Evolutionary conservation across 2,888 invertebrate genomes (phyloP).

Genomic region (Omphaloscelis lunosa): DNA sequence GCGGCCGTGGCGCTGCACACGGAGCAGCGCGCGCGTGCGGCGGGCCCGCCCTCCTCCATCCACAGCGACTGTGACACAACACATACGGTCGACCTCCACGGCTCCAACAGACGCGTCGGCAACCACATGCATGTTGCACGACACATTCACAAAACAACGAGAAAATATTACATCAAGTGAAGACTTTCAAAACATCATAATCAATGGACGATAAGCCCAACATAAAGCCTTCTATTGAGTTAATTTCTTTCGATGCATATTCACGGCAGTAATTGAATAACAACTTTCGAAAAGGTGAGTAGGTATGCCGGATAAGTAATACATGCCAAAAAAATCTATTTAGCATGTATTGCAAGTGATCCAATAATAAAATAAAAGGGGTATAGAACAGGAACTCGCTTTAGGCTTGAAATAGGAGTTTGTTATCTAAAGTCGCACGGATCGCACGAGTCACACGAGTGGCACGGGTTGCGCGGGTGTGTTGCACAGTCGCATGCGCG

Average conservation of each 20-base stretch:
- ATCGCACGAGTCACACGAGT: not conserved
- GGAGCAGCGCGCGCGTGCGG: constrained; percentile 78
- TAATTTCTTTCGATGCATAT: not conserved
- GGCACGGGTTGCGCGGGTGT: not conserved
- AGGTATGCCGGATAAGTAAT: not conserved
- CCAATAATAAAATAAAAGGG: not conserved
- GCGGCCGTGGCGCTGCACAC: constrained; percentile 78
- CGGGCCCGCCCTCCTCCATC: constrained; percentile 87
- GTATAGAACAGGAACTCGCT: not conserved
- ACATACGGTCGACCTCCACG: not conserved
- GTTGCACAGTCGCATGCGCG: not conserved
- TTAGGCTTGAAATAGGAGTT: not conserved
- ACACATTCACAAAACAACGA: not conserved
- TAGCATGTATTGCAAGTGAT: not conserved
- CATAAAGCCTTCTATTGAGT: not conserved
- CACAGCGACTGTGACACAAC: constrained; percentile 90
- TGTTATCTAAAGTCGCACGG: not conserved
- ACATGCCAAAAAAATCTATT: not conserved
- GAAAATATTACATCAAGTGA: not conserved
- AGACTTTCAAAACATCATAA: not conserved
- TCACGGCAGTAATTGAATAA: not conserved
- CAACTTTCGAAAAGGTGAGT: not conserved
- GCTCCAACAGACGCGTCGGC: not conserved
- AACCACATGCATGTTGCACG: not conserved
- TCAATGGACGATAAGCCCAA: not conserved